Evolutionary conservation across 2,888 invertebrate genomes (phyloP).

Genomic region (Syrphus vitripennis): DNA sequence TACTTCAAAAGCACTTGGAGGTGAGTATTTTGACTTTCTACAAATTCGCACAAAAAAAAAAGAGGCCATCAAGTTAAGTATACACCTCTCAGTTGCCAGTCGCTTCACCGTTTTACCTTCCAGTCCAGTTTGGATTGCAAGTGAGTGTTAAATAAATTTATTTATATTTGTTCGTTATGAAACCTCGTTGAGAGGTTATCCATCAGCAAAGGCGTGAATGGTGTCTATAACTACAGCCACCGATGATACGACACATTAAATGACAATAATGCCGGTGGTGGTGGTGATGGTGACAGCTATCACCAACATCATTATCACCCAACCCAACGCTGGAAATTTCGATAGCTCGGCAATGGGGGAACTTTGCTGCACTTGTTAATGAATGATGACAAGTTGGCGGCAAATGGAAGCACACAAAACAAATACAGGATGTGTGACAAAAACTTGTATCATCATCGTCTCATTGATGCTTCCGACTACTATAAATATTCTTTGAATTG

Average conservation of each 20-base stretch:
- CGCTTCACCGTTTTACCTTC: background rate
- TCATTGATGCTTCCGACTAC: slow-evolving; percentile 9
- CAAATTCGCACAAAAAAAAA: background rate
- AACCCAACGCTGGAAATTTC: background rate
- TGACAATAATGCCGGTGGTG: background rate
- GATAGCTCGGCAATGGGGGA: background rate
- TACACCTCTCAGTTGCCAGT: background rate
- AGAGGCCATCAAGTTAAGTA: background rate
- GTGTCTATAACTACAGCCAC: background rate
- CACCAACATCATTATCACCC: background rate
- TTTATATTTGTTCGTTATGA: background rate
- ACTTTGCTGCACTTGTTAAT: background rate
- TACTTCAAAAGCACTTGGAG: background rate
- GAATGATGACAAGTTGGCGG: background rate
- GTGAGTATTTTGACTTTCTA: background rate
- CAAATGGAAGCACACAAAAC: background rate
- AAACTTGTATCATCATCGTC: background rate
- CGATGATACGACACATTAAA: background rate
- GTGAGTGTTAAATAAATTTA: background rate
- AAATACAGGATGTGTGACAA: slow-evolving; percentile 10
- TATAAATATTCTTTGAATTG: background rate
- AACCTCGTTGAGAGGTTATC: background rate
- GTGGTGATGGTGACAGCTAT: background rate
- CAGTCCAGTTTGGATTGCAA: background rate
- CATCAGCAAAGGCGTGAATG: background rate